Evolutionary conservation across 2,113 vertebrate genomes (phyloP).

Genomic region (Aptenodytes patagonicus): DNA sequence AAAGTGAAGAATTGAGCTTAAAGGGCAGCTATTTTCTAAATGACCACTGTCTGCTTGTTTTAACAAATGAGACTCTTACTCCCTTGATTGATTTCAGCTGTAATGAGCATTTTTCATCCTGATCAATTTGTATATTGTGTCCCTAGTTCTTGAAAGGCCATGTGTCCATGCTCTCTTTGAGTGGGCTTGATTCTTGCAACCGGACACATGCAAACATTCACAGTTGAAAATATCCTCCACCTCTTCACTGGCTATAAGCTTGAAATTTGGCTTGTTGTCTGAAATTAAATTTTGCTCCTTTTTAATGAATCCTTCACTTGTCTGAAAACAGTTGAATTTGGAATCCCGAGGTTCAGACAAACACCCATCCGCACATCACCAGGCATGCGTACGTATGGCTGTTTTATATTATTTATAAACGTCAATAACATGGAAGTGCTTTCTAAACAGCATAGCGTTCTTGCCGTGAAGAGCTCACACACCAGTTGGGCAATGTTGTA

Average conservation of each 20-base stretch:
- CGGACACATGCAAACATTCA: neutral
- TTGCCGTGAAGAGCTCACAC: neutral
- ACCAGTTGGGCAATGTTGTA: neutral
- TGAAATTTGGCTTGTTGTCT: neutral
- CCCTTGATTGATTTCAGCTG: neutral
- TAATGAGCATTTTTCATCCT: neutral
- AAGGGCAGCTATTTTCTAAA: neutral
- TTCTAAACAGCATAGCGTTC: neutral
- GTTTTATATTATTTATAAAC: neutral
- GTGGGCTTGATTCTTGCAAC: neutral
- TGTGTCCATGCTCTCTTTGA: fast-evolving
- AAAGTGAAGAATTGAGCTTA: neutral
- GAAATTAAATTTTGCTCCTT: neutral
- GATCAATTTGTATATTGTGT: neutral
- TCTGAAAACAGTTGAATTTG: neutral
- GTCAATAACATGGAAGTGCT: neutral
- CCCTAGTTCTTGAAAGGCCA: neutral
- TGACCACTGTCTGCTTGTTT: neutral
- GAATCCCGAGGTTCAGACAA: neutral
- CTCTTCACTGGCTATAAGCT: neutral
- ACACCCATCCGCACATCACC: neutral
- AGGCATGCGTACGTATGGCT: neutral
- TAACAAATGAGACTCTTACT: neutral
- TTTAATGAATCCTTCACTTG: neutral
- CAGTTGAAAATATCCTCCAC: neutral